These are phyloP conservation scores for Peribatodes rhomboidaria DNA, from an alignment of 2,888 invertebrate species.

Conservation along the genomic window DNA sequence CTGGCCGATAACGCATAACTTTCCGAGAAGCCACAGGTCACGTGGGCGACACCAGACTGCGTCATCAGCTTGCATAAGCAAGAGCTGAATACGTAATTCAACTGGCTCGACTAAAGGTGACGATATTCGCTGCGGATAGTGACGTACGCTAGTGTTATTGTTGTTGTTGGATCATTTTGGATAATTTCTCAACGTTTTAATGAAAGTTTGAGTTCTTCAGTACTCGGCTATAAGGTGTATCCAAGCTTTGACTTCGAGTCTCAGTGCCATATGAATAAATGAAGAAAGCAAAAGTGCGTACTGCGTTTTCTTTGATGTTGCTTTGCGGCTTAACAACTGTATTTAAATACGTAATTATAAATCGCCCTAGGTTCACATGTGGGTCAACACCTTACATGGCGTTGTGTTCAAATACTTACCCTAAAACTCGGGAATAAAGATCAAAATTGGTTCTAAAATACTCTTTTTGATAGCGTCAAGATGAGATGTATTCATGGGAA, in stretches of 20 bases:
- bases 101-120: no score
- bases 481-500: constrained; percentile 15
- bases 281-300: constrained; percentile 57
- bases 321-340: constrained; percentile 50
- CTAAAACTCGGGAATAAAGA: constrained; percentile 8
- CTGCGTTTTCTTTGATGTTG: constrained; percentile 52
- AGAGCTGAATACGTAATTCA: no score
- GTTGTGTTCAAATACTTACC: constrained; percentile 11
- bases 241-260: constrained; percentile 48
- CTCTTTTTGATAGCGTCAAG: constrained; percentile 5
- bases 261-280: constrained; percentile 56
- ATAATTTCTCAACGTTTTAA: background rate
- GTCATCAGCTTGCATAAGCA: no score
- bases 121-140: no score
- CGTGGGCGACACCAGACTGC: no score
- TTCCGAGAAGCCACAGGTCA: no score
- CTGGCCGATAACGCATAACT: no score
- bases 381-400: constrained; percentile 4
- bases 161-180: background rate
- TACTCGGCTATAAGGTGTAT: constrained; percentile 31
- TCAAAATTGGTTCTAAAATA: background rate
- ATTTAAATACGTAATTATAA: constrained; percentile 52
- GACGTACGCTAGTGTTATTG: no score
- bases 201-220: constrained; percentile 10
- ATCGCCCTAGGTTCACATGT: constrained; percentile 21